Base-by-base conservation (phyloP, 2,888 invertebrate genomes). In the Torymus auratus region DNA sequence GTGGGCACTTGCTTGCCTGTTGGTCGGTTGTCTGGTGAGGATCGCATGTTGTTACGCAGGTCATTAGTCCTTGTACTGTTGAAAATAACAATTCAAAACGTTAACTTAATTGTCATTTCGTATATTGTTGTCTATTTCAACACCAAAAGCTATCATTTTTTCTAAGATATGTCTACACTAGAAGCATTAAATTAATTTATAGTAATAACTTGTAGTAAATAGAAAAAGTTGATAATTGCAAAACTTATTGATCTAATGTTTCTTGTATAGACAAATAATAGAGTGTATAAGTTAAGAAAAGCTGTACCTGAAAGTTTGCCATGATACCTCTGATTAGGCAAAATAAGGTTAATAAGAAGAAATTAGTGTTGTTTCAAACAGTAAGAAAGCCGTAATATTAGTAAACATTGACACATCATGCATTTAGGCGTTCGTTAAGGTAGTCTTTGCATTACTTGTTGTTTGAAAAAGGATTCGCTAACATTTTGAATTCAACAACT, bases 261-360 rank as follows among this genome's bases (percentile, higher is more conserved):
- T 61, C 50, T 53, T 78, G 50, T 62, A 41, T 50, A 53, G 41
- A 23, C 2, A 28, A 28, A 14, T n/a, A n/a, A 14, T 53, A 10
- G n/a, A 61, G 14, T 3, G 62, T 53, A 53, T 64, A 28, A 74
- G 15, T 78, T 64, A 77, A 56, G 55, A 62, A 72, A 72, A 71
- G 52, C 20, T 70, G 20, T 89, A 90, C 90, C 90, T 90, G 90
- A 88, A 90, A 90, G 86, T 90, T 90, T 88, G 86, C 89, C 90
- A 90, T 90, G 87, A 90, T 89, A 88, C 89, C 88, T 87, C 90
- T 90, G 86, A 83, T 80, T 81, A 84, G 61, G 82, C 83, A 83
- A 75, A 81, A 82, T 84, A 83, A 83, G 69, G 61, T 75, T 56
- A 64, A 74, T 56, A 78, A 80, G 4, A 76, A 73, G 20, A 72